Conservation (phyloP, 2,888 invertebrate genomes). For the Miltochrista miniata region DNA sequence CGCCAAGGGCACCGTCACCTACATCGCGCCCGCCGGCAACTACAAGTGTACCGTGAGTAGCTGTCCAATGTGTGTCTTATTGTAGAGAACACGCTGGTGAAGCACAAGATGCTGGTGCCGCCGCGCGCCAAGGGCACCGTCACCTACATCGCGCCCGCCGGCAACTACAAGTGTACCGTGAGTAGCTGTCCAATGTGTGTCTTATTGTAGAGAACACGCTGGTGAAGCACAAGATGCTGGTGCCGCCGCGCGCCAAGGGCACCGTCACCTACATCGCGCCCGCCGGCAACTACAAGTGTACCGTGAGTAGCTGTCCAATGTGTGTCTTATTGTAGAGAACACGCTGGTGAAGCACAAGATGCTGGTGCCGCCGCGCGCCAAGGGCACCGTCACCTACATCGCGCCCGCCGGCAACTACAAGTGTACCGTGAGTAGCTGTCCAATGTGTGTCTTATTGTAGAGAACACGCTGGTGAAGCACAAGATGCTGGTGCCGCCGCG, state of each 20-base stretch:
- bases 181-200: slow-evolving; percentile 62
- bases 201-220: slow-evolving; percentile 98
- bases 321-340: slow-evolving; percentile 90
- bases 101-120: slow-evolving; percentile 97
- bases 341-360: slow-evolving; percentile 98
- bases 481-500: slow-evolving; percentile 97
- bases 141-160: slow-evolving; percentile 96
- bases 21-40: slow-evolving; percentile 96
- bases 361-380: slow-evolving; percentile 96
- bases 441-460: slow-evolving; percentile 66
- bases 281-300: slow-evolving; percentile 96
- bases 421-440: slow-evolving; percentile 90
- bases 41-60: slow-evolving; percentile 94
- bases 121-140: slow-evolving; percentile 98
- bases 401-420: slow-evolving; percentile 97
- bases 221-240: slow-evolving; percentile 97
- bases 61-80: not conserved
- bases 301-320: slow-evolving; percentile 85
- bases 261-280: slow-evolving; percentile 98
- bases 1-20: slow-evolving; percentile 98
- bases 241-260: slow-evolving; percentile 97
- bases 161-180: slow-evolving; percentile 96
- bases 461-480: slow-evolving; percentile 99
- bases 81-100: slow-evolving; percentile 99
- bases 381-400: slow-evolving; percentile 98